Evolutionary conservation across 2,888 invertebrate species (phyloP), one percentile per base, ranked within the genome.

Genomic region (Papilio elwesi): DNA sequence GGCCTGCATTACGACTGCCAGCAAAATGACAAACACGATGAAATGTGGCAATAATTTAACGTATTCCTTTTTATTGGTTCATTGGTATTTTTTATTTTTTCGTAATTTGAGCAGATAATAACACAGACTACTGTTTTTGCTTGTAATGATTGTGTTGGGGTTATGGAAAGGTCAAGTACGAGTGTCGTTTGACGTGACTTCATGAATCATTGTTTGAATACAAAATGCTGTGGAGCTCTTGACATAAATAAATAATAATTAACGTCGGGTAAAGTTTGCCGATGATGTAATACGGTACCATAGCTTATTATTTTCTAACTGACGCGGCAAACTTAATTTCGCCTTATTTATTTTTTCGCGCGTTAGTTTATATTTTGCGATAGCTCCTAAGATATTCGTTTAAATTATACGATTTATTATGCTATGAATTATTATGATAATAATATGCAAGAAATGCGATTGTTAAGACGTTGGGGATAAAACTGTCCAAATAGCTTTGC

Each of bases 21-120:
- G 43, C 67, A 48, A 67, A 67, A 71, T 59, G 70, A 71, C 65
- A 71, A 55, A 66, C 16, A 43, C 9, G 48, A 70, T 70, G 12
- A n/a, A 62, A 48, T n/a, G 11, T 53, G 16, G n/a, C 59, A 52
- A 67, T 62, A 62, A 59, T 57, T 59, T 59, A 43, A 71, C 49
- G n/a, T 49, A 59, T n/a, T 38, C 8, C 38, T 59, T 71, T 71
- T 71, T 55, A n/a, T 16, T 13, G 59, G 52, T 52, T 49, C 38
- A 10, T n/a, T 48, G 47, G 11, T 9, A 47, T 62, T 62, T 15
- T 52, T 59, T 68, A 49, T 63, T 52, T 53, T 51, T 16, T 26
- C 8, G 48, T 38, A 13, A n/a, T 16, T 16, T 47, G 15, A 26
- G 47, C 0, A 69, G 52, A 43, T 63, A 63, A 69, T 43, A 43